Evolutionary conservation across 2,113 vertebrate species (phyloP), one percentile per base, ranked within the genome.

Genomic region (Brachypteracias leptosomus): DNA sequence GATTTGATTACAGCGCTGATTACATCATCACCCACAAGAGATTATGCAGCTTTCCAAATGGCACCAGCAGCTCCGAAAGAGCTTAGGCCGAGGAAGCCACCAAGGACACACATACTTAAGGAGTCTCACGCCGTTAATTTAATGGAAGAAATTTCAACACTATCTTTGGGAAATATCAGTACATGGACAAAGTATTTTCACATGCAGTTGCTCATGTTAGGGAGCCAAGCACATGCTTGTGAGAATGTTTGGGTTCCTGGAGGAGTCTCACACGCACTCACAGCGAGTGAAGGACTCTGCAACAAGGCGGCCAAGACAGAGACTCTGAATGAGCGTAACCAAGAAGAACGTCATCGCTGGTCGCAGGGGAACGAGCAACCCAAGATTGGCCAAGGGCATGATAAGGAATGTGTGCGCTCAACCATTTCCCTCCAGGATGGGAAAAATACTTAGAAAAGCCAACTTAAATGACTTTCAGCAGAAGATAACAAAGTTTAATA

Each of bases 1-100:
- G 85, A 83, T 91, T 82, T 78, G 68, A 90, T 90, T 78, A 91
- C 92, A 83, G 62, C 13, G 21, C 79, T 44, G 88, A 75, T 93
- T 79, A 91, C 94, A 94, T 95, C 91, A 92, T 40, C 92, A 76
- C 42, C 90, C 94, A 79, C 71, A 76, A 49, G 78, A 91, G 90
- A 93, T 70, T 8, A 49, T 21, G 36, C 90, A 82, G 87, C 83
- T 90, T 91, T 72, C 84, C 90, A 80, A 79, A 70, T 14, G 65
- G 86, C 88, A 85, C 70, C 94, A 82, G 93, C 85, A 77, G 91
- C 93, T 81, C 71, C 88, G 59, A 31, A 58, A 78, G 1, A 58
- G 63, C 65, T 87, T 25, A 65, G 24, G 44, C 2, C 52, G 58
- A 83, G 73, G 78, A 77, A 79, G 49, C 71, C 87, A 35, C 1